phyloP scores from a whole-genome alignment of 2,797 vertebrate species.

The Fundulus diaphanus region DNA sequence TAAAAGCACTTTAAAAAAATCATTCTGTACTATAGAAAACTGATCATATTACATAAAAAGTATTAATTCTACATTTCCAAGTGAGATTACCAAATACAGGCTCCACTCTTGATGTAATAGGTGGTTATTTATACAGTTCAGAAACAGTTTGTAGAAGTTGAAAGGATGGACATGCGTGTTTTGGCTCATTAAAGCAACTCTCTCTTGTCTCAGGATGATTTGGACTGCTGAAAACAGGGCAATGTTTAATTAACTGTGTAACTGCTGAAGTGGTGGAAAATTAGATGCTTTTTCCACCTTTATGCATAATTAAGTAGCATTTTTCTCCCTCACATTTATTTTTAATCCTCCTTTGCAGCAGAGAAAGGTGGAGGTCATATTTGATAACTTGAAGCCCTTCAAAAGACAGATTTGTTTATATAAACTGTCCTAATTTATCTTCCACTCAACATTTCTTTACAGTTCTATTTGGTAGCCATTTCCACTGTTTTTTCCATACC shows the following conservation, averaged over 20 bases:
- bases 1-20: slow-evolving; percentile 42
- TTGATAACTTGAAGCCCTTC: background rate
- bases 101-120: background rate
- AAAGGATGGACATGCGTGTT: background rate
- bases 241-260: slow-evolving; percentile 5
- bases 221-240: background rate
- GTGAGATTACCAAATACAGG: background rate
- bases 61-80: slow-evolving; percentile 8
- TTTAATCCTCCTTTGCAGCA: background rate
- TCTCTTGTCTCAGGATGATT: background rate
- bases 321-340: background rate
- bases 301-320: background rate
- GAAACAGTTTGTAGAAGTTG: background rate
- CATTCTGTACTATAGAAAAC: slow-evolving; percentile 5
- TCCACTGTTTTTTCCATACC: background rate
- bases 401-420: slow-evolving; percentile 8
- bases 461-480: background rate
- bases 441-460: background rate
- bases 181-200: slow-evolving; percentile 4
- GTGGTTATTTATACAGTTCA: background rate
- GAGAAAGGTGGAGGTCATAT: background rate
- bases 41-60: slow-evolving; percentile 26
- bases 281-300: background rate
- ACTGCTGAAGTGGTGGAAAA: background rate
- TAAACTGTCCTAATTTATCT: background rate